Evolutionary conservation across 2,888 invertebrate genomes (phyloP), one percentile per base, ranked within the genome.

Genomic region (Cataglyphis rosenhaueri): DNA sequence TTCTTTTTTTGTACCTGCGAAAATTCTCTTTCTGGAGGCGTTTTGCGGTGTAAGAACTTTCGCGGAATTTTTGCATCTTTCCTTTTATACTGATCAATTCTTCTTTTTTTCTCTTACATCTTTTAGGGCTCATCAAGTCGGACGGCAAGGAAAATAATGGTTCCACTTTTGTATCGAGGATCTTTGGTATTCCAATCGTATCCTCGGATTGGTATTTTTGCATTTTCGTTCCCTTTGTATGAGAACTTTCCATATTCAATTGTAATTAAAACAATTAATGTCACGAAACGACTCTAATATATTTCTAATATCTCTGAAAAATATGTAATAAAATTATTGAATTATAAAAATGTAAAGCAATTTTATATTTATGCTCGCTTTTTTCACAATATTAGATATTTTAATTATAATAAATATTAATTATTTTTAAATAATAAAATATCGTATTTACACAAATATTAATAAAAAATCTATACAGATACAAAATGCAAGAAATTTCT

Each of bases 81-180:
- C 6, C 64, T 15, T 55, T 73, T 21, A 35, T n/a, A 15, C 75
- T 76, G 10, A 70, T 78, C 35, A 29, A 57, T 5, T 64, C 48
- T 1, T n/a, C 35, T 1, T 29, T 5, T 21, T 55, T 61, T 0
- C 29, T 84, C 6, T 81, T 82, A 18, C 32, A 81, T 52, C 29
- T 83, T n/a, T 21, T 48, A n/a, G 79, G 74, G 25, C 83, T 57
- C 25, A 62, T 70, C 76, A 97, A 94, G 93, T 96, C 95, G 68
- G 96, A 96, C 0, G 97, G 97, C 74, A 97, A 92, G 2, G 96
- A 96, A 94, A 96, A 96, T 79, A 96, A 91, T 0, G 96, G 96
- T 75, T 95, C 95, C 29, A 96, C 95, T 84, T 95, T 83, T 12
- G 41, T 21, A 0, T 87, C 84, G 8, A 81, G 32, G 15, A 82